A percentile compares a stretch with the other conserved stretches of the same genome.
phyloP scores from a whole-genome alignment of 2,113 vertebrate species.

The Acanthisitta chloris region DNA sequence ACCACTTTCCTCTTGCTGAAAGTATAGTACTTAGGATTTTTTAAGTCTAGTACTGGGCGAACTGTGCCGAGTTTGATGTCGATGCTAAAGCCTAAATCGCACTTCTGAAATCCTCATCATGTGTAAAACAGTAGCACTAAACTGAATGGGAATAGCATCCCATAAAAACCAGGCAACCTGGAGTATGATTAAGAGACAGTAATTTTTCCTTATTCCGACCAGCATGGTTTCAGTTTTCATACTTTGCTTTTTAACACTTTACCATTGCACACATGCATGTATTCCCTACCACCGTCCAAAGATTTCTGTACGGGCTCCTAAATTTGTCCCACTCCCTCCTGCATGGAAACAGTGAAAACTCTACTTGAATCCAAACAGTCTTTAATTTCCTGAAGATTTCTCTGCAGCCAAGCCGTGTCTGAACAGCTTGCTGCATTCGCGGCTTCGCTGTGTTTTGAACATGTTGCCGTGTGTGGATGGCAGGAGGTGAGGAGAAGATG shows the following conservation, averaged over 20 bases:
- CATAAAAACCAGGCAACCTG: not conserved
- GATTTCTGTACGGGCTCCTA: not conserved
- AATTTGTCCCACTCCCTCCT: not conserved
- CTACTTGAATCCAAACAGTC: not conserved
- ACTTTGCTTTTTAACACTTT: not conserved
- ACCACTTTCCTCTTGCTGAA: not conserved
- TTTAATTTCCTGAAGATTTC: not conserved
- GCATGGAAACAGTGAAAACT: not conserved
- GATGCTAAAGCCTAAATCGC: not conserved
- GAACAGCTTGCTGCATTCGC: not conserved
- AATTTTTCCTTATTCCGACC: not conserved
- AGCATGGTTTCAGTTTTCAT: not conserved
- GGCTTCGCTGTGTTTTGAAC: not conserved
- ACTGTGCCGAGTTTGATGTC: not conserved
- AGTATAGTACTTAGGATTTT: not conserved
- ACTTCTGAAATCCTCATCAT: not conserved
- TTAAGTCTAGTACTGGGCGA: not conserved
- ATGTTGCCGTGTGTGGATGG: not conserved
- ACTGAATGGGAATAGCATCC: not conserved
- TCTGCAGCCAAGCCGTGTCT: not conserved
- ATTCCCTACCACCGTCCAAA: not conserved
- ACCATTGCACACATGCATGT: accelerated
- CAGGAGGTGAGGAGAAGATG: conserved; percentile 5
- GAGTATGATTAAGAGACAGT: not conserved
- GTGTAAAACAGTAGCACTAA: not conserved